Conservation (phyloP, 2,888 invertebrate species). For the Leuctra nigra region DNA sequence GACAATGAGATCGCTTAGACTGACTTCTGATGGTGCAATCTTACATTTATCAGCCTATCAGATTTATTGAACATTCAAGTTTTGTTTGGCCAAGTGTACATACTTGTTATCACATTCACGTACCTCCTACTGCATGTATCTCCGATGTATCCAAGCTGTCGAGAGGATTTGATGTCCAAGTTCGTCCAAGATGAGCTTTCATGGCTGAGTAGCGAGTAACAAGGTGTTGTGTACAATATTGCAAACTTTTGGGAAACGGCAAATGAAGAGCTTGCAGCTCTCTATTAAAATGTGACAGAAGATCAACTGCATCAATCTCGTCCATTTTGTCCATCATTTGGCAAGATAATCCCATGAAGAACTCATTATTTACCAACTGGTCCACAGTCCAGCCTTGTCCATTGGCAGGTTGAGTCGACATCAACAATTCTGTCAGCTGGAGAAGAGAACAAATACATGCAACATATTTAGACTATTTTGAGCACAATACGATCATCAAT, state of each 20-base stretch:
- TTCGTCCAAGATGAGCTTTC: constrained; percentile 27
- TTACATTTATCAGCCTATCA: too few relatives aligned
- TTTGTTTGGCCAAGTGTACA: too few relatives aligned
- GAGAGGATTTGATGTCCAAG: not conserved
- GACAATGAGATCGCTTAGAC: too few relatives aligned
- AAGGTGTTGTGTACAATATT: constrained; percentile 29
- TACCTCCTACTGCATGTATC: constrained; percentile 31
- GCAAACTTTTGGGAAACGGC: constrained; percentile 31
- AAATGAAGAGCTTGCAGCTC: constrained; percentile 16
- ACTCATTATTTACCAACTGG: constrained; percentile 3
- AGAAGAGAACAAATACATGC: not conserved
- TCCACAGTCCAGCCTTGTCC: constrained; percentile 1
- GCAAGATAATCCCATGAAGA: constrained; percentile 24
- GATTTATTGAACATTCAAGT: too few relatives aligned
- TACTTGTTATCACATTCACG: too few relatives aligned
- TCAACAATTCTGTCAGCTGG: constrained; percentile 21
- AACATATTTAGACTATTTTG: not conserved
- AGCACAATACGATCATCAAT: not conserved
- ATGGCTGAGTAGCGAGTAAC: constrained; percentile 28
- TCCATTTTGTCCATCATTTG: constrained; percentile 20
- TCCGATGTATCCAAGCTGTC: constrained; percentile 27
- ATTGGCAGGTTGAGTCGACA: not conserved
- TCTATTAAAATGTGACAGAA: constrained; percentile 21
- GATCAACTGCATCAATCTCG: constrained; percentile 19
- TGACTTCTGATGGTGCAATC: too few relatives aligned